Base-by-base conservation (phyloP, 2,888 invertebrate genomes). In the Ganaspis brasiliensis region DNA sequence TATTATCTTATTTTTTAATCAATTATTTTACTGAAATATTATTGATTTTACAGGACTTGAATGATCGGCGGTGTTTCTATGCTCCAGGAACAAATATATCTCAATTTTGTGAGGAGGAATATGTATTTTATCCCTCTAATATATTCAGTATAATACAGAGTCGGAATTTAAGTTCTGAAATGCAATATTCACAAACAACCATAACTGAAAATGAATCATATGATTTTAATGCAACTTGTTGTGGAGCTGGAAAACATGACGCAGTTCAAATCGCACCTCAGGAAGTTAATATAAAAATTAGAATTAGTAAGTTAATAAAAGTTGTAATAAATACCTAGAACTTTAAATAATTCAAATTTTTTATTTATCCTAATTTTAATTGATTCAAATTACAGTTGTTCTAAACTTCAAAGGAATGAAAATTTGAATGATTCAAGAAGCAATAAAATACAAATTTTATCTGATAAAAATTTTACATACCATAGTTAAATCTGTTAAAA, bases 201-300 rank as follows among this genome's bases (percentile, higher is more conserved):
- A 37, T 40, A 2, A 63, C 40, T 37, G 63, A 63, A 63, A 63
- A 35, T 8, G 63, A 63, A 40, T 37, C 63, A 14, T 21, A 40
- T 21, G 8, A 21, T 21, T 40, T 40, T 63, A 63, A 63, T 63
- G 8, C 63, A 21, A 63, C 40, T 24, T 63, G 63, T 40, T 63
- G 63, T 61, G 82, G 83, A 24, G 72, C 85, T 16, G 84, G 84
- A 72, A 86, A 89, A 82, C 89, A 92, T 73, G 92, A 93, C 84
- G 95, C 97, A 75, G 95, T 97, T 12, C 97, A 97, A 92, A 95
- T 97, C 84, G 94, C 94, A 86, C 97, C 97, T 0, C 97, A 97
- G 91, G 93, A 94, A 87, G 95, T 97, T 26, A 93, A 93, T 84
- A 92, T 97, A 72, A 94, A 95, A 89, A 91, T 97, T 72, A 93